Percentiles rank a stretch among this genome's conserved stretches.
These are phyloP conservation scores for Sporophila hypoxantha DNA, from an alignment of 2,113 vertebrate species.

Conservation along the genomic window DNA sequence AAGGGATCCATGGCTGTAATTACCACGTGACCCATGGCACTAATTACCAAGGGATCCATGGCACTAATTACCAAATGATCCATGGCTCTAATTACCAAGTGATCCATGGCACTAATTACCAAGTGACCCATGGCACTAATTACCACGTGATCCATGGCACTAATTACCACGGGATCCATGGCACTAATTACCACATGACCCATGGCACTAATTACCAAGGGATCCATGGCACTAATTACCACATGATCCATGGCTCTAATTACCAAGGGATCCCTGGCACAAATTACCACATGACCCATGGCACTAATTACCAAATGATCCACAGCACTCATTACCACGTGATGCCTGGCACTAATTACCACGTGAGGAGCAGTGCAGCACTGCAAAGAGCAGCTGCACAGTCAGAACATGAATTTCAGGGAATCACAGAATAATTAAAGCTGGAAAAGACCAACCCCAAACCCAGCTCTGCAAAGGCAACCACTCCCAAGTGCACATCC, in stretches of 20 bases:
- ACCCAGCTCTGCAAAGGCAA: neutral
- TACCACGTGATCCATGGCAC: neutral
- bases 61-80: neutral
- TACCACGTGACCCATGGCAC: neutral
- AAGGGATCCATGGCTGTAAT: too few relatives aligned
- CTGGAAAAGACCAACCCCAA: neutral
- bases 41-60: neutral
- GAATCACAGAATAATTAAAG: neutral
- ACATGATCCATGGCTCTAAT: neutral
- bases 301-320: neutral
- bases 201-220: neutral
- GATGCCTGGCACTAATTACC: neutral
- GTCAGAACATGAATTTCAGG: accelerated
- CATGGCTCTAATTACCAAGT: neutral
- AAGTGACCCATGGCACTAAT: too few relatives aligned
- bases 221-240: neutral
- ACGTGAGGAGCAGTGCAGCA: neutral
- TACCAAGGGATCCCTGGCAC: neutral
- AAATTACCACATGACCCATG: neutral
- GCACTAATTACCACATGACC: neutral
- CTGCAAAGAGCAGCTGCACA: neutral
- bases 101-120: neutral
- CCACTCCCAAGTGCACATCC: neutral
- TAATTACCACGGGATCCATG: neutral
- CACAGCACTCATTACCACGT: neutral